Base-by-base conservation (phyloP, 2,797 vertebrate species). In the Syngnathus rostellatus region DNA sequence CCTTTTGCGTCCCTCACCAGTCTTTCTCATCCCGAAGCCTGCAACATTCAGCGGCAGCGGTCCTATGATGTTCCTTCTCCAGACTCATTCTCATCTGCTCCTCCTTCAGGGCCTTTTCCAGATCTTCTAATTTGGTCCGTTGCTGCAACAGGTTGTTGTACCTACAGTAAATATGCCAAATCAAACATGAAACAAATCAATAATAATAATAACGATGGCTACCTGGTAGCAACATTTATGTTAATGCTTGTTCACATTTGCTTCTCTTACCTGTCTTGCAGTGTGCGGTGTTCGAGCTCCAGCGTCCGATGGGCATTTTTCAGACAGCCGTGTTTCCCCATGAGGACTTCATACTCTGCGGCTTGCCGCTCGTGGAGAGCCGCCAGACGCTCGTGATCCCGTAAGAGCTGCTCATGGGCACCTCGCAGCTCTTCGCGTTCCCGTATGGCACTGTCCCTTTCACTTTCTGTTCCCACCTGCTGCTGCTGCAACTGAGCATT, bases 291-390 rank as follows among this genome's bases (percentile, higher is more conserved):
- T 81, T 98, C 95, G 78, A 94, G 78, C 74, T 96, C 94, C 71
- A 98, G 91, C 45, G 92, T 94, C 75, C 93, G 94, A 83, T 97
- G 95, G n/a, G 81, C 89, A 9, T 88, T 91, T 74, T 96, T 96
- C 71, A 98, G 85, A 71, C 84, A 93, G 73, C 93, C 92, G n/a
- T 97, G 94, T 60, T 93, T 96, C 38, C 92, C 89, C 69, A 97
- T 94, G 37, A 98, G 91, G 37, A 88, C 86, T 73, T 97, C 95
- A 11, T 88, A 95, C 72, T 98, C 95, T 0, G 89, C 80, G 19
- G 93, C 94, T 71, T 97, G 95, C 8, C 91, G 88, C 73, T 97
- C 94, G 38, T 97, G 93, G 77, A 98, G 89, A 39, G 92, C 94
- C 9, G 93, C 91, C 72, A 97, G 78, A 5, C 93, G 93, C 75